Conservation (phyloP, 2,888 invertebrate genomes). For the Shargacucullia verbasci region DNA sequence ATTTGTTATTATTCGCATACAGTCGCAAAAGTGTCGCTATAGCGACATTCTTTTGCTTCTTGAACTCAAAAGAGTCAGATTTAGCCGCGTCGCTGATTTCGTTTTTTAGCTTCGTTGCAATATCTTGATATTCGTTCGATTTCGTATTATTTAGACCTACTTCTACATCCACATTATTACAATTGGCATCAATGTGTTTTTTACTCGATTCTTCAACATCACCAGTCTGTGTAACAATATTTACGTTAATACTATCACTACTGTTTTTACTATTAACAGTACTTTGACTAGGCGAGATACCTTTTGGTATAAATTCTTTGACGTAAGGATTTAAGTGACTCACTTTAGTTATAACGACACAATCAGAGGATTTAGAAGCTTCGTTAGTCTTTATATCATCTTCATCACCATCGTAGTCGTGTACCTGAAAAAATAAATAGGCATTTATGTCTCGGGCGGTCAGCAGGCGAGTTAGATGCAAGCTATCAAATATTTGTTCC, state of each 20-base stretch:
- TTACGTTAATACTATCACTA: conserved; percentile 8
- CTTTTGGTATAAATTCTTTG: conserved; percentile 68
- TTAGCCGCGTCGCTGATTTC: conserved; percentile 65
- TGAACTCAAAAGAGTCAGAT: conserved; percentile 56
- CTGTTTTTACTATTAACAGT: not conserved
- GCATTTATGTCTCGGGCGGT: too few relatives aligned
- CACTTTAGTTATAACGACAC: conserved; percentile 52
- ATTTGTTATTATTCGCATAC: conserved; percentile 49
- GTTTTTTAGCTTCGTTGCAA: conserved; percentile 60
- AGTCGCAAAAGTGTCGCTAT: conserved; percentile 72
- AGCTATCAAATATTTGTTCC: too few relatives aligned
- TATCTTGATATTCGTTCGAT: conserved; percentile 32
- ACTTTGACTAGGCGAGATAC: conserved; percentile 14
- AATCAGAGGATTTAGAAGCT: conserved; percentile 5
- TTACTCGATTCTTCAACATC: conserved; percentile 2
- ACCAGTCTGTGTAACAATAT: conserved; percentile 29
- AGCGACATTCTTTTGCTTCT: conserved; percentile 71
- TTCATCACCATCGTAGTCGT: conserved; percentile 29
- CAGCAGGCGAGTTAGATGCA: too few relatives aligned
- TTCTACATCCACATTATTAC: not conserved
- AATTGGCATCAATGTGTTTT: not conserved
- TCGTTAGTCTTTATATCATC: conserved; percentile 3
- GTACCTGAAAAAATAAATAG: conserved; percentile 47
- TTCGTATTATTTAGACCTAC: conserved; percentile 14
- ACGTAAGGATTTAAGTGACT: conserved; percentile 75